These are phyloP conservation scores for Heliconius eleuchia DNA, from an alignment of 1,140 invertebrate species.

Conservation along the genomic window DNA sequence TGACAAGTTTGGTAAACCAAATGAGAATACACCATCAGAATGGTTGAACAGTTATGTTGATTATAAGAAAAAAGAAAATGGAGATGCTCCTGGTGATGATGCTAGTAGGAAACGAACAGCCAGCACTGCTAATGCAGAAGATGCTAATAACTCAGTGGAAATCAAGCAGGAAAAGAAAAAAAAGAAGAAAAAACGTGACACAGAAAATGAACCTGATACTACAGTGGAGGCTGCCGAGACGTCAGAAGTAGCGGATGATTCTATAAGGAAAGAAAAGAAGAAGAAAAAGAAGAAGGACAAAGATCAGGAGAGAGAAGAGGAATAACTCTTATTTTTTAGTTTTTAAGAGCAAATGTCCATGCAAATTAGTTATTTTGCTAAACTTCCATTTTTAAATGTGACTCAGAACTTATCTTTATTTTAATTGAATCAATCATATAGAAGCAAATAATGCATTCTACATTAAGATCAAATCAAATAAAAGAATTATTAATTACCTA, in stretches of 20 bases:
- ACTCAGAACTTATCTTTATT: not conserved
- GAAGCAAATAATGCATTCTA: no score
- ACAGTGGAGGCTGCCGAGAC: conserved; percentile 47
- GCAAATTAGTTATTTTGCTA: not conserved
- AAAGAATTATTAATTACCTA: no score
- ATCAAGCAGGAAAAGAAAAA: conserved; percentile 84
- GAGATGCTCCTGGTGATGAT: conserved; percentile 47
- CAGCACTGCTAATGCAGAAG: conserved; percentile 79
- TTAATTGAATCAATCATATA: not conserved
- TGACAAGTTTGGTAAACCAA: conserved; percentile 98
- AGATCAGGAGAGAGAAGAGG: conserved; percentile 80
- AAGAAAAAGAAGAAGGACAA: conserved; percentile 90
- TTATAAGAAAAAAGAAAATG: conserved; percentile 78
- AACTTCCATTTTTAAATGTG: not conserved
- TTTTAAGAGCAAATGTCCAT: conserved; percentile 12
- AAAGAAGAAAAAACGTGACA: conserved; percentile 82
- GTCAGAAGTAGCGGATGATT: conserved; percentile 52
- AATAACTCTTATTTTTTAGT: conserved; percentile 39
- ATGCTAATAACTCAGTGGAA: conserved; percentile 65
- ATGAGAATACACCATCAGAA: conserved; percentile 96
- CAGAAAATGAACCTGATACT: conserved; percentile 78
- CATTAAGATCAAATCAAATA: no score
- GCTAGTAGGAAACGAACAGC: conserved; percentile 81
- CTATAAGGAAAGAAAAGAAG: conserved; percentile 84
- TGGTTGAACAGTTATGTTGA: conserved; percentile 90